Evolutionary conservation across 2,113 vertebrate genomes (phyloP).

Genomic region (Lanius collurio): DNA sequence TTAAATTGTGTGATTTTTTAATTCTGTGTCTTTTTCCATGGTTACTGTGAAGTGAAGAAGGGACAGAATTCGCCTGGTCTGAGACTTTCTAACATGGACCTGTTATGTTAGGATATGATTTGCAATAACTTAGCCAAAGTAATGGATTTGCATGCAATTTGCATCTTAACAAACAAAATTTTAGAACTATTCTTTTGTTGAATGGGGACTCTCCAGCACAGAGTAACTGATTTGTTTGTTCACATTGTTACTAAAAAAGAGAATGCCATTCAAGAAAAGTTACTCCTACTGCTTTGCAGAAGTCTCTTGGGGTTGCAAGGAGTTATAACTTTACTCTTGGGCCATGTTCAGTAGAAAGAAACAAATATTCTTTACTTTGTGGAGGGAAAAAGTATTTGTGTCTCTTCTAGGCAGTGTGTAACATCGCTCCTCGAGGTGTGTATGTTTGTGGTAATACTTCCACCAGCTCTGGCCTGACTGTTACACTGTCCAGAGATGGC

Average conservation of each 20-base stretch:
- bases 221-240: neutral
- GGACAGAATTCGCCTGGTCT: neutral
- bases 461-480: constrained; percentile 92
- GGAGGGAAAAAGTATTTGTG: neutral
- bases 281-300: neutral
- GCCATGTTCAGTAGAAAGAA: neutral
- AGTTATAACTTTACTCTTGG: neutral
- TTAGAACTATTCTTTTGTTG: neutral
- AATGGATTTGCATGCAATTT: neutral
- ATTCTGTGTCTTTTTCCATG: neutral
- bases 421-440: constrained; percentile 91
- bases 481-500: constrained; percentile 89
- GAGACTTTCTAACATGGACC: neutral
- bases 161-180: neutral
- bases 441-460: constrained; percentile 98
- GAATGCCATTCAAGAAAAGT: neutral
- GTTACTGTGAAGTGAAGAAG: neutral
- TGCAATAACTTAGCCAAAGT: neutral
- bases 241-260: neutral
- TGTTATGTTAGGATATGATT: neutral
- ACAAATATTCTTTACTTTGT: neutral
- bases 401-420: constrained; percentile 86
- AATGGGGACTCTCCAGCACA: neutral
- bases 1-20: neutral
- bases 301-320: neutral